Evolutionary conservation across 2,113 vertebrate genomes (phyloP).

Genomic region (Leptobrachium ailaonicum): DNA sequence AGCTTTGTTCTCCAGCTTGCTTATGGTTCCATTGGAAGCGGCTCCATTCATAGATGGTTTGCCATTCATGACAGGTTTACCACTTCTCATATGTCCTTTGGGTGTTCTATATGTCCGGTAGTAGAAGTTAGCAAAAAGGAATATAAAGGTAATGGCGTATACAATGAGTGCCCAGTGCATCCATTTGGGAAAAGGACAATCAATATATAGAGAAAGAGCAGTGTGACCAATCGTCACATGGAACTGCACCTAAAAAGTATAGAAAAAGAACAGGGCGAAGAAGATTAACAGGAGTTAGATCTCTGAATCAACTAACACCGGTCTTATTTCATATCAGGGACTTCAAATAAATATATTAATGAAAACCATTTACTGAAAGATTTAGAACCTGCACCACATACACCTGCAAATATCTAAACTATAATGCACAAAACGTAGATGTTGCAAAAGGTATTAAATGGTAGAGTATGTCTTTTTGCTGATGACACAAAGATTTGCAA

Average conservation of each 20-base stretch:
- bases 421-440: too few relatives aligned
- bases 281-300: too few relatives aligned
- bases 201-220: conserved; percentile 91
- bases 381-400: too few relatives aligned
- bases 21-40: conserved; percentile 63
- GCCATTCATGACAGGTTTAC: conserved; percentile 80
- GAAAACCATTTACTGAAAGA: not conserved
- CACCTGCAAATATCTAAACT: too few relatives aligned
- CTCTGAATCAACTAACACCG: too few relatives aligned
- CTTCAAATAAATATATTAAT: too few relatives aligned
- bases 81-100: conserved; percentile 74
- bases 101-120: conserved; percentile 93
- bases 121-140: conserved; percentile 97
- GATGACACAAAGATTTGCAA: too few relatives aligned
- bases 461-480: too few relatives aligned
- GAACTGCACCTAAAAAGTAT: conserved; percentile 83
- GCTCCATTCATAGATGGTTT: conserved; percentile 59
- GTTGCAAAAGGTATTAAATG: too few relatives aligned
- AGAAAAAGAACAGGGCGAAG: conserved; percentile 45
- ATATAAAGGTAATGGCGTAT: conserved; percentile 94
- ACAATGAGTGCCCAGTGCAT: conserved; percentile 98
- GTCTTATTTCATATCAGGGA: too few relatives aligned
- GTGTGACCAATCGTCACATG: conserved; percentile 97
- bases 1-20: conserved; percentile 77
- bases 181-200: conserved; percentile 98